These are phyloP conservation scores for Epizoanthus rinbou DNA, from an alignment of 92 coral and sea anemone species.

Conservation along the genomic window DNA sequence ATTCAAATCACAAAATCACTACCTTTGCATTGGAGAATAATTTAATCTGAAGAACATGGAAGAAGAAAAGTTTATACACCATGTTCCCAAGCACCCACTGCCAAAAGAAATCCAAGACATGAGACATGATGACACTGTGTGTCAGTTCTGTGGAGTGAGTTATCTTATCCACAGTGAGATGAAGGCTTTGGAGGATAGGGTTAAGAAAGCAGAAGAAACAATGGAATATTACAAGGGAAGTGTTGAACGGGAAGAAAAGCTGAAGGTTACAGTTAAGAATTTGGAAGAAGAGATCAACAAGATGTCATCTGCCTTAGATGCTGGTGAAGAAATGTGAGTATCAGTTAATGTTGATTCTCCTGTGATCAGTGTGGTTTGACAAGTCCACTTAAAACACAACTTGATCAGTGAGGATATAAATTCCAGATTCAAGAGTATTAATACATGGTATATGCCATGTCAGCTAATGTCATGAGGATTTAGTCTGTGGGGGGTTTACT, in stretches of 20 bases:
- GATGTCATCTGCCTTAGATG: slow-evolving; percentile 69
- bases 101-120: slow-evolving; percentile 88
- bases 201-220: slow-evolving; percentile 84
- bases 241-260: slow-evolving; percentile 87
- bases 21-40: no score
- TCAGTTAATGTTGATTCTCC: background rate
- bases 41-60: slow-evolving; percentile 42
- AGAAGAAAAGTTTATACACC: slow-evolving; percentile 46
- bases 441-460: no score
- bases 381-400: no score
- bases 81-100: slow-evolving; percentile 88
- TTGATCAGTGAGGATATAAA: no score
- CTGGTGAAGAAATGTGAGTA: slow-evolving; percentile 79
- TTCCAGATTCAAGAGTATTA: no score
- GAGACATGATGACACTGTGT: slow-evolving; percentile 92
- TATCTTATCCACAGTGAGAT: slow-evolving; percentile 97
- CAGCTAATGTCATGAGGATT: no score
- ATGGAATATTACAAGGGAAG: slow-evolving; percentile 95
- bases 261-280: slow-evolving; percentile 68
- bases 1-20: no score
- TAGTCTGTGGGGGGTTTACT: no score
- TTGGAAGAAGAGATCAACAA: slow-evolving; percentile 79
- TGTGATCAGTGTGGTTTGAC: no score
- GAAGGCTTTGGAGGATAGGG: slow-evolving; percentile 89
- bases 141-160: slow-evolving; percentile 99